Evolutionary conservation across 1,140 invertebrate genomes (phyloP).

Genomic region (Grapholita molesta): DNA sequence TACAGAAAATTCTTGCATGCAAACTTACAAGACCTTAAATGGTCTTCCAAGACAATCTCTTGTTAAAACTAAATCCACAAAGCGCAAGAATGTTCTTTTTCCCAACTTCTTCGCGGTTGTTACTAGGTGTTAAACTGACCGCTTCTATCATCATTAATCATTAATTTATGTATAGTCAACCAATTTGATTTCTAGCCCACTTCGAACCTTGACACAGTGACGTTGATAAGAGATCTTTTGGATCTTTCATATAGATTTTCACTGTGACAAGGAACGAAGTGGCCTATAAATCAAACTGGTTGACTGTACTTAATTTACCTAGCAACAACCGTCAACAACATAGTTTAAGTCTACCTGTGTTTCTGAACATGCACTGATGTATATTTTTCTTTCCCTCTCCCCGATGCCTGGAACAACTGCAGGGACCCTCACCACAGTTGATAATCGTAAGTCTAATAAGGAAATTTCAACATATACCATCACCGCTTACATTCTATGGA

Average conservation of each 20-base stretch:
- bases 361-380: slow-evolving; percentile 40
- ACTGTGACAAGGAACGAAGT: too few species aligned
- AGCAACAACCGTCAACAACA: neutral
- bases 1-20: neutral
- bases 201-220: too few species aligned
- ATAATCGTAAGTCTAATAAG: slow-evolving; percentile 72
- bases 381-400: slow-evolving; percentile 54
- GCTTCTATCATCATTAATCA: too few species aligned
- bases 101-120: neutral
- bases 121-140: neutral
- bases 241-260: too few species aligned
- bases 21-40: neutral
- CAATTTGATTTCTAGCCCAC: too few species aligned
- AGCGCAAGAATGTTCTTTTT: neutral
- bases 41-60: neutral
- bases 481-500: neutral
- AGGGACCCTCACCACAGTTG: slow-evolving; percentile 74
- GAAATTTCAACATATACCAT: neutral
- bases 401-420: slow-evolving; percentile 37
- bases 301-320: neutral
- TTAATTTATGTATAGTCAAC: too few species aligned
- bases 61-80: neutral
- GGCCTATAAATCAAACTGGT: too few species aligned
- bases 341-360: slow-evolving; percentile 22
- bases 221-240: too few species aligned